These are phyloP conservation scores for Tipula lateralis DNA, from an alignment of 2,888 invertebrate species.

Conservation along the genomic window DNA sequence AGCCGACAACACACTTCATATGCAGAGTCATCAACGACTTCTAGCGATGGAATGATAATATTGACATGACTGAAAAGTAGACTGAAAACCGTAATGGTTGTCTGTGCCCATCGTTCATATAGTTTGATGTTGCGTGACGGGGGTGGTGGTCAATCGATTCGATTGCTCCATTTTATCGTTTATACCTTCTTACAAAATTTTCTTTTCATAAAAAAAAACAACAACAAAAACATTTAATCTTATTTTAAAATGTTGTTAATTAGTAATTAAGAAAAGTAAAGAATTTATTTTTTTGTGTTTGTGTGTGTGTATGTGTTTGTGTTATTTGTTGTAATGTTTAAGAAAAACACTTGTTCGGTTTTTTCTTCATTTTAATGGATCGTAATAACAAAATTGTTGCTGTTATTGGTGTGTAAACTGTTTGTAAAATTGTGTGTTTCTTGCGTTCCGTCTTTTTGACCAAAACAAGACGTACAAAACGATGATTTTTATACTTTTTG, in stretches of 20 bases:
- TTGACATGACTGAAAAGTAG: too few species aligned
- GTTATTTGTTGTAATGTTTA: neutral
- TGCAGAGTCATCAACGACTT: too few species aligned
- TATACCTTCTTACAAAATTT: neutral
- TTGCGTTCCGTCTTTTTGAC: neutral
- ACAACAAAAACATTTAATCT: neutral
- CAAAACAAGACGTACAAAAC: neutral
- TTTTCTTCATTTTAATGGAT: neutral
- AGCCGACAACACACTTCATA: too few species aligned
- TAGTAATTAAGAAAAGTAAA: neutral
- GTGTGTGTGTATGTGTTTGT: too few species aligned
- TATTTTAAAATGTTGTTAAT: constrained; percentile 19
- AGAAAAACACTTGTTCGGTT: neutral
- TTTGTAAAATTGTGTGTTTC: neutral
- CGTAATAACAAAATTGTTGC: neutral
- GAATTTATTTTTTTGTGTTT: neutral
- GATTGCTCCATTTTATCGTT: neutral
- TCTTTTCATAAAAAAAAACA: neutral
- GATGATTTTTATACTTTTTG: constrained; percentile 1
- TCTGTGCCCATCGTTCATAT: too few species aligned
- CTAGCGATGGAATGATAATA: too few species aligned
- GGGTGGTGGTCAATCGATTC: too few species aligned
- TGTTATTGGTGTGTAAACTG: neutral
- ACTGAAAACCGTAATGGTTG: too few species aligned
- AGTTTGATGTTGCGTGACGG: too few species aligned